phyloP scores from a whole-genome alignment of 1,140 invertebrate genomes.

The Hesperophylax magnus region DNA sequence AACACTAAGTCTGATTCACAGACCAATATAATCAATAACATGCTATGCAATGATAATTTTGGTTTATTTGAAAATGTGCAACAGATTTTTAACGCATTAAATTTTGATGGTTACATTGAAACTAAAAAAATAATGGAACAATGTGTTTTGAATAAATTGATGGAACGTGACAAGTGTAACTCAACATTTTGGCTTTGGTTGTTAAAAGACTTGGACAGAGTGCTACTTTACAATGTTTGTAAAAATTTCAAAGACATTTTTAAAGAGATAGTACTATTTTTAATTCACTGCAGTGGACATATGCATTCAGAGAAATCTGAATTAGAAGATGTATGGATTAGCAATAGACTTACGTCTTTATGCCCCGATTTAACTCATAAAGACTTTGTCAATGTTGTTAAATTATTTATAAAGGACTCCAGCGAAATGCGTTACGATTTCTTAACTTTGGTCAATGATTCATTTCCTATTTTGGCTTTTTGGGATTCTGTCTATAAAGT shows the following conservation, averaged over 20 bases:
- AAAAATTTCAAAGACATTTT: constrained; percentile 66
- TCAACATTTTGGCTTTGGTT: constrained; percentile 67
- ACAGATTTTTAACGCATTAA: constrained; percentile 56
- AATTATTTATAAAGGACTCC: constrained; percentile 53
- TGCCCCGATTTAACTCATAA: constrained; percentile 69
- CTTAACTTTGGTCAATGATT: constrained; percentile 27
- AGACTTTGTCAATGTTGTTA: constrained; percentile 67
- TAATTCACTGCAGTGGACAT: constrained; percentile 70
- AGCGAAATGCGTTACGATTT: constrained; percentile 26
- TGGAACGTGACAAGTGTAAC: constrained; percentile 61
- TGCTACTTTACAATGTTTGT: constrained; percentile 66
- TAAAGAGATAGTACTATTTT: constrained; percentile 68
- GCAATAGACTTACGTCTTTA: constrained; percentile 59
- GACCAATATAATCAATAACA: constrained; percentile 49
- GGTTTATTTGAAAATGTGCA: constrained; percentile 60
- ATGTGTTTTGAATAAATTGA: constrained; percentile 66
- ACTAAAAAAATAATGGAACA: constrained; percentile 67
- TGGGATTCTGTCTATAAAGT: constrained; percentile 41
- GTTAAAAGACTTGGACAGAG: constrained; percentile 64
- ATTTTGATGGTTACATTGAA: constrained; percentile 60
- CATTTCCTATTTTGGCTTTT: constrained; percentile 39
- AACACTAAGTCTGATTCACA: constrained; percentile 50
- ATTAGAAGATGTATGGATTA: constrained; percentile 63
- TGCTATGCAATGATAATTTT: constrained; percentile 59
- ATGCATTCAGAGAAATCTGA: constrained; percentile 63